Base-by-base conservation (phyloP, 2,888 invertebrate species). In the Lepidochitona cinerea region DNA sequence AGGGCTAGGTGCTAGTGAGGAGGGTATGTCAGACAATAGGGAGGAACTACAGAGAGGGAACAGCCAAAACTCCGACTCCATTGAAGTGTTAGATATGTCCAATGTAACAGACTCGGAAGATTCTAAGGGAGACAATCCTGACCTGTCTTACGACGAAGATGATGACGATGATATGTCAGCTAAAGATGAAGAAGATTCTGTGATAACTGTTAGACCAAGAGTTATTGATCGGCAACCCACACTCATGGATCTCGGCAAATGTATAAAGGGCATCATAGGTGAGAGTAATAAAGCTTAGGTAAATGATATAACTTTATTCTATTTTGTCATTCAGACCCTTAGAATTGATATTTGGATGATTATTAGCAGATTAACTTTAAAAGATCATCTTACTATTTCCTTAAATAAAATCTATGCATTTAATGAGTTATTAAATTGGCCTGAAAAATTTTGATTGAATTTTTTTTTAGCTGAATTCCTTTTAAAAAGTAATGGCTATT, bases 181-280 rank as follows among this genome's bases (percentile, higher is more conserved):
- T 12, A 65, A 37, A 66, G 71, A 71, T 4, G 84, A 83, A 68
- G 80, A 86, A 72, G 85, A 85, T 71, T 84, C 84, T 49, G 81
- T 86, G 32, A 80, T 85, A 14, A 85, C 85, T 37, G 84, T 85
- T 12, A 76, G 77, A 70, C 81, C 79, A 6, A 82, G 83, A 59
- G 84, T 81, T 41, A 78, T 79, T 36, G 84, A 84, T 14, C 54
- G 76, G 53, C 81, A 81, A 37, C 80, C 79, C 14, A 78, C 82
- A 3, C 68, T 85, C 12, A 70, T 73, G 72, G 84, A 85, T 18
- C 71, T 86, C 37, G 79, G 84, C 67, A 84, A 83, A 59, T 85
- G 85, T 53, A 79, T 89, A 32, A 85, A 84, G 73, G 85, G 85
- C 52, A 78, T 89, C 70, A 82, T 89, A 79, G 89, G 89, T 88